phyloP scores from a whole-genome alignment of 2,797 vertebrate genomes.

The Allobates femoralis region DNA sequence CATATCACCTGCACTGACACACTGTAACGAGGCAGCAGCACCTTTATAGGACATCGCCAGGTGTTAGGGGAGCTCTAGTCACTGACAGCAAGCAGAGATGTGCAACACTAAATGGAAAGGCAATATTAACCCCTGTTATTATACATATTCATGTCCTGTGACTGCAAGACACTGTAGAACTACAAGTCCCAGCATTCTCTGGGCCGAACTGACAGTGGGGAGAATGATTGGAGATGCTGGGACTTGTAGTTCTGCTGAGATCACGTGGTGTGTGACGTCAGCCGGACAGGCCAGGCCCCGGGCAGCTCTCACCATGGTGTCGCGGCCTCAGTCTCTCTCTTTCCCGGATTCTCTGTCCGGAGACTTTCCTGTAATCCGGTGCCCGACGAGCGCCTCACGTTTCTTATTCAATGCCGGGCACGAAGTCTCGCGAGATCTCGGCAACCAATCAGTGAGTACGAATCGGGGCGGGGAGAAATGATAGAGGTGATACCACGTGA shows the following conservation, averaged over 20 bases:
- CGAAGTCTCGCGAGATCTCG: slow-evolving; percentile 10
- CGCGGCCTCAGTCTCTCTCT: background rate
- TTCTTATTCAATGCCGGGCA: slow-evolving; percentile 27
- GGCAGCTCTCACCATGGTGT: background rate
- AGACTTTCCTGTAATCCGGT: background rate
- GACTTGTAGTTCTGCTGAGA: background rate
- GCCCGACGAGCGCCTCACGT: slow-evolving; percentile 1
- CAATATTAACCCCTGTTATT: background rate
- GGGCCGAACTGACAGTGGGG: too few species aligned
- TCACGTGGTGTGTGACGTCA: background rate
- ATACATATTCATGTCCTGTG: too few species aligned
- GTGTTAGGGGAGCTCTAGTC: too few species aligned
- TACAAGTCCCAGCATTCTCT: background rate
- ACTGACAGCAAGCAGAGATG: background rate
- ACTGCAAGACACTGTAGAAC: background rate
- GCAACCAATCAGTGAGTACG: background rate
- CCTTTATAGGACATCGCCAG: too few species aligned
- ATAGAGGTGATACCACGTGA: background rate
- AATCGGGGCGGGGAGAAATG: background rate
- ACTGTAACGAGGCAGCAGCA: too few species aligned
- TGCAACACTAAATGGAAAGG: too few species aligned
- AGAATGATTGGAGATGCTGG: background rate
- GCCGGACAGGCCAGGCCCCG: background rate
- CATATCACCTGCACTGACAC: background rate
- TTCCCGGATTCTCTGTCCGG: background rate